phyloP scores from a whole-genome alignment of 2,113 vertebrate species.

The Salvelinus namaycush region DNA sequence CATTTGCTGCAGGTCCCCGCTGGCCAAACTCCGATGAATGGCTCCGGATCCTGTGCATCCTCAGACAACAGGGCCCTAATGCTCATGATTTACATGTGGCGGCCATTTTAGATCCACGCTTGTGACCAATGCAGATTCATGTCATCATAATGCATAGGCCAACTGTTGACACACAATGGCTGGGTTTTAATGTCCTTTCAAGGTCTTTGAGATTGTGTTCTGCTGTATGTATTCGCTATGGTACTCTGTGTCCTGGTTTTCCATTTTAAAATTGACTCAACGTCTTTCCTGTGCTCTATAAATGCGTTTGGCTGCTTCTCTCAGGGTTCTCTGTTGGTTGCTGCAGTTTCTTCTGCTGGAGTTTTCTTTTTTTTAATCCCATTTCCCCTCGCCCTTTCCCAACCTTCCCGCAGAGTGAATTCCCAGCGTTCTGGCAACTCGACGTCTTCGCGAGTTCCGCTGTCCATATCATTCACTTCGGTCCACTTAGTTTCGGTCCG shows the following conservation, averaged over 20 bases:
- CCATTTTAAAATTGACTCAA: conserved; percentile 50
- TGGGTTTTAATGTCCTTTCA: neutral
- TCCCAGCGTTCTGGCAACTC: neutral
- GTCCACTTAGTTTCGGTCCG: neutral
- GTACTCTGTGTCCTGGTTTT: conserved; percentile 27
- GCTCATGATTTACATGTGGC: conserved; percentile 30
- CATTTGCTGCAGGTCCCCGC: conserved; percentile 13
- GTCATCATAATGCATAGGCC: conserved; percentile 27
- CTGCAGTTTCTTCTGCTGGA: conserved; percentile 28
- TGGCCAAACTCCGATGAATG: conserved; percentile 36
- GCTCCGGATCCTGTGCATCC: conserved; percentile 1
- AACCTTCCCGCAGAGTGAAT: neutral
- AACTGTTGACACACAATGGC: conserved; percentile 34
- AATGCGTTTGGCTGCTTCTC: conserved; percentile 44
- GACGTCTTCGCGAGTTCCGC: neutral
- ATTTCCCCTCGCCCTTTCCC: neutral
- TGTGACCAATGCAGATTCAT: conserved; percentile 45
- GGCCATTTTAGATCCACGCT: conserved; percentile 50
- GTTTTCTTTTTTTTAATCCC: conserved; percentile 8
- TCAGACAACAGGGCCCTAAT: conserved; percentile 27
- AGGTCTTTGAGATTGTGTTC: conserved; percentile 13
- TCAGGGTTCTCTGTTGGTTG: conserved; percentile 43
- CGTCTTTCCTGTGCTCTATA: conserved; percentile 48
- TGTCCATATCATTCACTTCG: neutral
- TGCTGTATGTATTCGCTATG: no score